Base-by-base conservation (phyloP, 2,888 invertebrate genomes). In the Arctia plantaginis region DNA sequence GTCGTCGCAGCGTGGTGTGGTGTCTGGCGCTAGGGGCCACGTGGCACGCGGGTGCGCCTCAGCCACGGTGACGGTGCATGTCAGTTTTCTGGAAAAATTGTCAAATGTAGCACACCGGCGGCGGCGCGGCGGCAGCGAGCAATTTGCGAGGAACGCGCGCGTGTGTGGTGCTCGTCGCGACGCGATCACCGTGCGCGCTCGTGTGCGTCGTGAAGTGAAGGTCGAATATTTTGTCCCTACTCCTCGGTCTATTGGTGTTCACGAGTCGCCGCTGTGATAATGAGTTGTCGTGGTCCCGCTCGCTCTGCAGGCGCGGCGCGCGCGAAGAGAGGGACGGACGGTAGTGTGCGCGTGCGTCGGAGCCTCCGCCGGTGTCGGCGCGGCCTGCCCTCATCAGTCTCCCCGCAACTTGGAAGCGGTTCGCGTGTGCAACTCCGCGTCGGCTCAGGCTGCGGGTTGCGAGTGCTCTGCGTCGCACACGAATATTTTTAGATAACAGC, bases 401-500 rank as follows among this genome's bases (percentile, higher is more conserved):
- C 94, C 94, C 95, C 95, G 94, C 95, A 90, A 93, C 95, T 94
- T 94, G 95, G 95, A 93, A 95, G 90, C 93, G 91, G 93, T 92
- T 92, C 93, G 94, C 94, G 93, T 93, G 95, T 95, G 94, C 91
- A 89, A 88, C 91, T 93, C 90, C 89, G 92, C 88, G 90, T 90
- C 89, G 84, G 89, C 89, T 89, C 90, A 86, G 85, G 86, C 90
- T 88, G 91, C 90, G 89, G 86, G 88, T 89, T 88, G 87, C 89
- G 90, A 89, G 86, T 84, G 89, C 90, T 91, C 90, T 90, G 91
- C 90, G 90, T 90, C 91, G 93, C 92, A 91, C 90, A 93, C 93
- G 93, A 94, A 95, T 95, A 95, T 95, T 95, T 95, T 93, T 95
- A 95, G 95, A 95, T 95, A 95, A 94, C 92, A 94, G 92, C 93